Evolutionary conservation across 2,113 vertebrate genomes (phyloP).

Genomic region (Chrysemys picta): DNA sequence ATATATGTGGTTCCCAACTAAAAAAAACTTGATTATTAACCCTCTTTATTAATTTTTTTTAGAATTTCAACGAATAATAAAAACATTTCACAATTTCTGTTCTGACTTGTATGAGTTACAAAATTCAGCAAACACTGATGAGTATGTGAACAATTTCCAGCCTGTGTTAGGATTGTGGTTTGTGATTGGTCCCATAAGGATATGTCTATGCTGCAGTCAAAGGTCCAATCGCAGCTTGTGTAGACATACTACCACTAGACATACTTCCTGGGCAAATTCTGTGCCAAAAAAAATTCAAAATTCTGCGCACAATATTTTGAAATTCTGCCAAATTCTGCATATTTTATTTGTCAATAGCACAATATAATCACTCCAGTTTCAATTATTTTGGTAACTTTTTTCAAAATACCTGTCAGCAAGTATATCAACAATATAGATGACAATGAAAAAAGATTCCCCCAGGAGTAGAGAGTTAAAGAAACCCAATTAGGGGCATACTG

Average conservation of each 20-base stretch:
- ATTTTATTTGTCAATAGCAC: no score
- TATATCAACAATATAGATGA: no score
- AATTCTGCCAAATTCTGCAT: no score
- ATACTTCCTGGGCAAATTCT: not conserved
- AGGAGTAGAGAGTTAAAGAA: no score
- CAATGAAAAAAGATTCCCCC: no score
- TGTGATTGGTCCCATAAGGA: not conserved
- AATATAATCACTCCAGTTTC: no score
- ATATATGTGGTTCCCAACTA: not conserved
- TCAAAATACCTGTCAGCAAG: no score
- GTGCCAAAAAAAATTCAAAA: no score
- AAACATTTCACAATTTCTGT: not conserved
- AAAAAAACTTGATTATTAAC: not conserved
- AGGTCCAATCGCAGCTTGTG: not conserved
- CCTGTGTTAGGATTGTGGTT: not conserved
- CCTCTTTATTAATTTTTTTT: not conserved
- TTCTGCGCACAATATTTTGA: no score
- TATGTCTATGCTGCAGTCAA: not conserved
- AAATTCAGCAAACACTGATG: not conserved
- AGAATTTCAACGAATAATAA: not conserved
- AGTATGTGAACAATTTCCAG: rapidly evolving
- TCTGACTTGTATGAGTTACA: not conserved
- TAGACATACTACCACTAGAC: not conserved
- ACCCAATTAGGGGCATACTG: no score
- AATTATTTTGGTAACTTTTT: no score